A percentile compares a stretch with the other conserved stretches of the same genome.
Evolutionary conservation across 2,113 vertebrate genomes (phyloP).

Genomic region (Perca fluviatilis): DNA sequence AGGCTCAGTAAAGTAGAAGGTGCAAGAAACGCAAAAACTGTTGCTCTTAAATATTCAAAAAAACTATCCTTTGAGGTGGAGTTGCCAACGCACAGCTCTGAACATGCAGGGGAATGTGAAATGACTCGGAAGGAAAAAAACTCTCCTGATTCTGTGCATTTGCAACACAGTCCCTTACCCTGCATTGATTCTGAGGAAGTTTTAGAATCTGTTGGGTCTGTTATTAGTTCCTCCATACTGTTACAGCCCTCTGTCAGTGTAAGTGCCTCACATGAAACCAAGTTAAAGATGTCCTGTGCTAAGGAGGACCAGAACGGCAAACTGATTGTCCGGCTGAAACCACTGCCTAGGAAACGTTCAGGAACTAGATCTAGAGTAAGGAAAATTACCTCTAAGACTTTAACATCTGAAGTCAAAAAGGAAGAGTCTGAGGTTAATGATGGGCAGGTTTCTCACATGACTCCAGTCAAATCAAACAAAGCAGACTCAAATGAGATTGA

Average conservation of each 20-base stretch:
- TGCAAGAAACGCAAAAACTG: not conserved
- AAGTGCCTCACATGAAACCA: slow-evolving; percentile 49
- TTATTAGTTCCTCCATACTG: not conserved
- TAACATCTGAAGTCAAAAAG: not conserved
- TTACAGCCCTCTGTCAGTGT: slow-evolving; percentile 3
- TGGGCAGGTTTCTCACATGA: slow-evolving; percentile 17
- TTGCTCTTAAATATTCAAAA: slow-evolving; percentile 29
- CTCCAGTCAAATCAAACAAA: not conserved
- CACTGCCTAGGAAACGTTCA: slow-evolving; percentile 16
- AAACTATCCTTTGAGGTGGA: slow-evolving; percentile 60
- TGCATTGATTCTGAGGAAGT: not conserved
- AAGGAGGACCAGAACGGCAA: not conserved
- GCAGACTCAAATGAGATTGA: not conserved
- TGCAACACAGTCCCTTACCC: not conserved
- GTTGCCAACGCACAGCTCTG: slow-evolving; percentile 6
- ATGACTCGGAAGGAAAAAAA: slow-evolving; percentile 23
- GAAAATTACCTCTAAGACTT: not conserved
- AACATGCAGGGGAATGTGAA: slow-evolving; percentile 26
- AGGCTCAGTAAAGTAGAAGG: not conserved
- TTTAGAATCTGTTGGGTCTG: not conserved
- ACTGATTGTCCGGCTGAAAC: not conserved
- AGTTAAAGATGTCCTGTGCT: not conserved
- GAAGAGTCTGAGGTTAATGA: not conserved
- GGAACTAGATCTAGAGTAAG: slow-evolving; percentile 17
- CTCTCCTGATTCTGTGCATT: slow-evolving; percentile 49